A percentile compares a stretch with the other conserved stretches of the same genome.
Conservation (phyloP, 1,140 invertebrate genomes). For the Aphis craccivora region DNA sequence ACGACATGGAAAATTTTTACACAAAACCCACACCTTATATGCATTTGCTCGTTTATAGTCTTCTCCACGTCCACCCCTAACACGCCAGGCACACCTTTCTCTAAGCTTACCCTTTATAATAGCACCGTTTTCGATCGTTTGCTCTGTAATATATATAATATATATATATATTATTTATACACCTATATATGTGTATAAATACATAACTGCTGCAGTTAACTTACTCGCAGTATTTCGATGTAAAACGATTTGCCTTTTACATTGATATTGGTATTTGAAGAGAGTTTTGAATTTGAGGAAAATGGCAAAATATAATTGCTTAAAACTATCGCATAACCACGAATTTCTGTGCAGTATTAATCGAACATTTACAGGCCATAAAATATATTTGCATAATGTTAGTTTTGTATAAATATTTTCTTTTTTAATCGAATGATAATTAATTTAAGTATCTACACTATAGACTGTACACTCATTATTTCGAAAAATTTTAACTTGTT, state of each 20-base stretch:
- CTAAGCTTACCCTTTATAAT: neutral
- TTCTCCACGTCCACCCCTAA: neutral
- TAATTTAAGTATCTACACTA: too few relatives aligned
- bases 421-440: neutral
- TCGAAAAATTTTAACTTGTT: too few relatives aligned
- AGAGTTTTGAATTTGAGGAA: neutral
- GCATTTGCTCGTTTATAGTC: constrained; percentile 27
- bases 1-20: constrained; percentile 38
- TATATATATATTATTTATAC: neutral
- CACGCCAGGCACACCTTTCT: neutral
- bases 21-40: neutral
- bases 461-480: too few relatives aligned
- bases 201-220: neutral
- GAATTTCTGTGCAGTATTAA: neutral
- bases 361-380: neutral
- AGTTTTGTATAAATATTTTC: neutral
- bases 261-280: constrained; percentile 1
- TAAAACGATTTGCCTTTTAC: neutral
- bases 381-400: neutral
- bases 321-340: neutral
- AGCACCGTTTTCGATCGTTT: neutral
- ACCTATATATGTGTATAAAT: neutral
- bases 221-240: neutral
- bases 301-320: constrained; percentile 1
- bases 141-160: neutral